A percentile compares a stretch with the other conserved stretches of the same genome.
phyloP scores from a whole-genome alignment of 2,113 vertebrate genomes.

The Philantomba maxwellii region DNA sequence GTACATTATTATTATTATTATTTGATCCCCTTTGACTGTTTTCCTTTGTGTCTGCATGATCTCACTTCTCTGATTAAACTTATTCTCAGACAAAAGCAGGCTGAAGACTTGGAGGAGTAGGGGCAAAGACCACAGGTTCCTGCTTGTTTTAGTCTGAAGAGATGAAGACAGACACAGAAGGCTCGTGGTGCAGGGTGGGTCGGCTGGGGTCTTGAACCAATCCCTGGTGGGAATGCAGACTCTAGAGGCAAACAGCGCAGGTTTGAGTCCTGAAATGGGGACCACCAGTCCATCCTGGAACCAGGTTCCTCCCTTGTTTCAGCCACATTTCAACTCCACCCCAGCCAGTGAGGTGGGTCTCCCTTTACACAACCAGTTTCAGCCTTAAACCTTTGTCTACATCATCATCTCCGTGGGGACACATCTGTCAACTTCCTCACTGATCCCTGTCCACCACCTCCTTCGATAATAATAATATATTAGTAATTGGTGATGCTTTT shows the following conservation, averaged over 20 bases:
- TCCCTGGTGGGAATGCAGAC: neutral
- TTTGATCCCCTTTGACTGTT: neutral
- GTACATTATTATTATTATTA: neutral
- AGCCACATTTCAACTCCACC: neutral
- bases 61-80: neutral
- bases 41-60: neutral
- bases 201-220: too few relatives aligned
- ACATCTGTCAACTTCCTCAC: neutral
- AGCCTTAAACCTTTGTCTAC: neutral
- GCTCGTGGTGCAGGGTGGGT: neutral
- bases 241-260: fast-evolving
- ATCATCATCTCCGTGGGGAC: fast-evolving
- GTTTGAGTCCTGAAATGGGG: neutral
- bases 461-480: fast-evolving
- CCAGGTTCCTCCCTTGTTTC: neutral
- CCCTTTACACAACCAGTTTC: fast-evolving
- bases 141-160: neutral
- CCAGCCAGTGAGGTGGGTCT: fast-evolving
- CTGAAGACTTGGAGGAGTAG: neutral
- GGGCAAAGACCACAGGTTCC: neutral
- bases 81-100: neutral
- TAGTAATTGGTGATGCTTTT: fast-evolving
- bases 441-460: neutral
- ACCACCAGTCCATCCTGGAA: neutral
- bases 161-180: neutral